Base-by-base conservation (phyloP, 1,140 invertebrate genomes). In the Euborellia annulipes region DNA sequence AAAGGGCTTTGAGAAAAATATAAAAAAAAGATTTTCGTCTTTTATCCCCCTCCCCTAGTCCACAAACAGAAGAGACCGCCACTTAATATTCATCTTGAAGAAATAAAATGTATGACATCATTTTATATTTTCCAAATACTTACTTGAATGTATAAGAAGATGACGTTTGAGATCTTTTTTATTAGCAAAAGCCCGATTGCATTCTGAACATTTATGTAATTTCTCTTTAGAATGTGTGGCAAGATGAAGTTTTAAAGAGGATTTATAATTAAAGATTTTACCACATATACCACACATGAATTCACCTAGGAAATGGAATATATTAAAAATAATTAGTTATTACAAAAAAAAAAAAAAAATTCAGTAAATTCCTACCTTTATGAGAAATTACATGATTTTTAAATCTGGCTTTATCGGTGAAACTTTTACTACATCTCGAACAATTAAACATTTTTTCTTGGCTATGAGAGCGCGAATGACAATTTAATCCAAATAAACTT, bases 111-210 rank as follows among this genome's bases (percentile, higher is more conserved):
- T n/a, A n/a, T n/a, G n/a, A n/a, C n/a, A n/a, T n/a, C n/a, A n/a
- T n/a, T n/a, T n/a, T n/a, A n/a, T n/a, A n/a, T n/a, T n/a, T n/a
- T n/a, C n/a, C n/a, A n/a, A n/a, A n/a, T n/a, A n/a, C 20, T 40
- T 55, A 65, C 63, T 60, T 42, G 60, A 58, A 50, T 65, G 63
- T 9, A 60, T 48, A 2, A 58, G 51, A 32, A 62, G 38, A 50
- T 66, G 64, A 30, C 63, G 55, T 37, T 58, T 50, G 4, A 67
- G 44, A 50, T 67, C 63, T 30, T 57, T 63, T 50, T 66, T 67
- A 0, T 59, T 59, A 17, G 65, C 44, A 49, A 66, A 66, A 32
- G 58, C 56, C 16, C 54, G 50, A 13, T 50, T 50, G 19, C 64
- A 67, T 20, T 63, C 48, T 8, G 56, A 57, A 41, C 64, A 67